A percentile compares a stretch with the other conserved stretches of the same genome.
Evolutionary conservation across 2,113 vertebrate genomes (phyloP).

Genomic region (Hippolais icterina): DNA sequence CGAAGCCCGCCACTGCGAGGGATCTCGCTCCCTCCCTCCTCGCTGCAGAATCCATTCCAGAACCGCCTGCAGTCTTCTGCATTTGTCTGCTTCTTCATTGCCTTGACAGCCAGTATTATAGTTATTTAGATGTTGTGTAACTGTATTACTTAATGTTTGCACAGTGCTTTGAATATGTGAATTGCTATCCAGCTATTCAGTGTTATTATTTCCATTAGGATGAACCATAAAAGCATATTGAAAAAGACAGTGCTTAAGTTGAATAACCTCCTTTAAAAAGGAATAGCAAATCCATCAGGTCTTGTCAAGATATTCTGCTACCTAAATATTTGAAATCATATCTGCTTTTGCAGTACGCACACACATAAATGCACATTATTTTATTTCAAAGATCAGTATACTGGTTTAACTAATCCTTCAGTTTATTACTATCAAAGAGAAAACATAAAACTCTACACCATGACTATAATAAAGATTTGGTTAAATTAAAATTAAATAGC

Average conservation of each 20-base stretch:
- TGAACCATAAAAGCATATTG: neutral
- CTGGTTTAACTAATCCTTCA: neutral
- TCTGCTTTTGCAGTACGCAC: neutral
- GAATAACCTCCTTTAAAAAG: neutral
- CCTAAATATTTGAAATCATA: neutral
- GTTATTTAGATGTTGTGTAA: constrained; percentile 62
- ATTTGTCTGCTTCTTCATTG: neutral
- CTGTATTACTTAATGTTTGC: constrained; percentile 55
- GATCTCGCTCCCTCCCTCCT: neutral
- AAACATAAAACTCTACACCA: neutral
- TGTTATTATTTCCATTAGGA: constrained; percentile 41
- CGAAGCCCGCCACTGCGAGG: rapidly evolving
- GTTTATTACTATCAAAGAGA: neutral
- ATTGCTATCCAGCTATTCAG: constrained; percentile 44
- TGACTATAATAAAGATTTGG: neutral
- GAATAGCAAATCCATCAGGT: neutral
- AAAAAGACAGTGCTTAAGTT: neutral
- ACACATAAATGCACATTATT: rapidly evolving
- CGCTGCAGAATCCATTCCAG: neutral
- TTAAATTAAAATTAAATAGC: neutral
- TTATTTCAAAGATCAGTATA: neutral
- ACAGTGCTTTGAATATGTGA: constrained; percentile 40
- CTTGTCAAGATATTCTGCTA: neutral
- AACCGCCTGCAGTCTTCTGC: neutral
- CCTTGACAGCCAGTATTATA: constrained; percentile 59